Base-by-base conservation (phyloP, 1,140 invertebrate genomes). In the Drosophila orosa region DNA sequence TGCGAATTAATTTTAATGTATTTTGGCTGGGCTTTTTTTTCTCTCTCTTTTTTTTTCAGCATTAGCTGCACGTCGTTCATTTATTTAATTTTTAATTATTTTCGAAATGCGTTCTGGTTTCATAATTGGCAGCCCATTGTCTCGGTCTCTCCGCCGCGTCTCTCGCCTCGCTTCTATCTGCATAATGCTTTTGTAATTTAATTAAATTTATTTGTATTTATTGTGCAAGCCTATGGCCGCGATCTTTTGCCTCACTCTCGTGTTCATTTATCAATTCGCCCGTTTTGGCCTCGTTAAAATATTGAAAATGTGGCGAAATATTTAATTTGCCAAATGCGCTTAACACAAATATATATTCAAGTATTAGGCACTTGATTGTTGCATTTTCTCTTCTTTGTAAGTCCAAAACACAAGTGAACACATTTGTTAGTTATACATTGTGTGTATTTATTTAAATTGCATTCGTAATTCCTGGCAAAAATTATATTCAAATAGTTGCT, bases 51-150 rank as follows among this genome's bases (percentile, higher is more conserved):
- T 58, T 44, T 61, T 62, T 75, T 58, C 55, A 55, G 56, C 61
- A 67, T 83, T 86, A 61, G 83, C 69, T 80, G 69, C 63, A 76
- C 73, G 66, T 62, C 63, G 74, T 39, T 68, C 74, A 65, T 81
- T 85, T 72, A 86, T 82, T 86, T 82, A 63, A 79, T 44, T 77
- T 87, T 83, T 89, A 87, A 87, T 87, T 87, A 87, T 84, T 77
- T 83, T 69, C 31, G 65, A 55, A 80, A 63, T 84, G 76, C 75
- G 75, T 83, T 87, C 62, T 79, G 66, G 50, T 80, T 80, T 74
- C 80, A 85, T 81, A 78, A 85, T 84, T 84, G 79, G 67, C 74
- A 81, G 68, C 39, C 57, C 48, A 82, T 82, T 84, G 77, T 85
- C 62, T 75, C 55, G n/a, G 31, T 9, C 40, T 13, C 31, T 10